Base-by-base conservation (phyloP, 2,888 invertebrate species). In the Pheosia tremula region DNA sequence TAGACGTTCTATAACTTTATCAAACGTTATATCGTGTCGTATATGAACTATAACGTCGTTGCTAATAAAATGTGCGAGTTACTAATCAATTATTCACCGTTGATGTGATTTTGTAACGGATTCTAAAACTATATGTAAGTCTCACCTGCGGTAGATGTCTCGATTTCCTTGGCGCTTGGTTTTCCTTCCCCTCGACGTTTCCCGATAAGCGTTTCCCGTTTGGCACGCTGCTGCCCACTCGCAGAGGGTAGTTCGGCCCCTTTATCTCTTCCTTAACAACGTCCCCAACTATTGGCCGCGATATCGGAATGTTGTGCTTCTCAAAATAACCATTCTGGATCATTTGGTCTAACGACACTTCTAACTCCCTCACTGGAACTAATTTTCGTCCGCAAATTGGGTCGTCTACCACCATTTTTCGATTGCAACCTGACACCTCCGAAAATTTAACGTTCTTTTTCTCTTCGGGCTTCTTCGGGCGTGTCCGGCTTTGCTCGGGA, bases 391-490 rank as follows among this genome's bases (percentile, higher is more conserved):
- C 92, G 59, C 86, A 88, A 49, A 91, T 82, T 0, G 91, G 92
- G 70, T 93, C 93, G 60, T 94, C 89, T 0, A 94, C 88, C 0
- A 94, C 82, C 86, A 93, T 94, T 71, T 93, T 94, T 11, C 93
- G 79, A 58, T 87, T 90, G 53, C 92, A 93, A 3, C 92, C 93
- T 0, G 93, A 93, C 1, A 93, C 93, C 82, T 94, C 94, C 0
- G 94, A 94, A 69, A 94, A 94, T 71, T 93, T 94, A 0, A 94
- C 94, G 62, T 90, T 94, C 75, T 94, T 94, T 69, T 94, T 94
- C 0, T 94, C 94, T 4, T 91, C 93, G 56, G 81, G 58, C 56
- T 82, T 88, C 65, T 84, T 91, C 59, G 83, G 81, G 38, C 86
- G 84, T 0, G 76, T 61, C 63, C 81, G 84, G 61, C 78, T 78